phyloP scores from a whole-genome alignment of 2,113 vertebrate genomes.

The Seriola quinqueradiata region DNA sequence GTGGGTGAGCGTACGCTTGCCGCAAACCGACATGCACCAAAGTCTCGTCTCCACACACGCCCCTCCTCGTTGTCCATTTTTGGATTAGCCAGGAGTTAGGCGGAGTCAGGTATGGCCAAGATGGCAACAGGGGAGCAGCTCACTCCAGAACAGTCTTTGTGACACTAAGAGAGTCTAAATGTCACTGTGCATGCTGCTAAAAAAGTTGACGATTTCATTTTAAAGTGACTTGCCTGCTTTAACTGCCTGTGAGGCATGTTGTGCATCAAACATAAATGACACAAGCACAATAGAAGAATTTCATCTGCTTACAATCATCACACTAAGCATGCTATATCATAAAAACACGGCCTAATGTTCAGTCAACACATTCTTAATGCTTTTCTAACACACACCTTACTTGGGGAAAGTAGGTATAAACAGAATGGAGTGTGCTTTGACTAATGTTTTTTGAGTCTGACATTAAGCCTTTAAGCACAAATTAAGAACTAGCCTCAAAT shows the following conservation, averaged over 20 bases:
- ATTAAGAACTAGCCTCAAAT: slow-evolving; percentile 55
- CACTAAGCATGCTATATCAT: not conserved
- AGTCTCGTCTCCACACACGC: no score
- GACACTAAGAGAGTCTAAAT: not conserved
- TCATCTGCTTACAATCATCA: slow-evolving; percentile 2
- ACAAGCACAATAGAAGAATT: not conserved
- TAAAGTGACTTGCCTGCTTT: not conserved
- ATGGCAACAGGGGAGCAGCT: no score
- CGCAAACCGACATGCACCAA: no score
- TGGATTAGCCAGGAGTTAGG: no score
- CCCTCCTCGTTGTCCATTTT: no score
- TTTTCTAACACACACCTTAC: slow-evolving; percentile 22
- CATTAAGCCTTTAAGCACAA: slow-evolving; percentile 37
- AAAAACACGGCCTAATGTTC: slow-evolving; percentile 15
- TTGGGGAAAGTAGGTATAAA: slow-evolving; percentile 1
- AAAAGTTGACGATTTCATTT: no score
- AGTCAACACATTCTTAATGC: not conserved
- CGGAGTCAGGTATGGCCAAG: no score
- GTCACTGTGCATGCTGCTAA: not conserved
- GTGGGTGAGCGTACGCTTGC: no score
- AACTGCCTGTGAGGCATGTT: not conserved
- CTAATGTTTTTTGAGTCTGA: slow-evolving; percentile 37
- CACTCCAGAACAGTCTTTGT: no score
- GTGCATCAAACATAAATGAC: not conserved
- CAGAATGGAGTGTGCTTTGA: not conserved